phyloP scores from a whole-genome alignment of 2,797 vertebrate genomes.

The Sebastes itinus region DNA sequence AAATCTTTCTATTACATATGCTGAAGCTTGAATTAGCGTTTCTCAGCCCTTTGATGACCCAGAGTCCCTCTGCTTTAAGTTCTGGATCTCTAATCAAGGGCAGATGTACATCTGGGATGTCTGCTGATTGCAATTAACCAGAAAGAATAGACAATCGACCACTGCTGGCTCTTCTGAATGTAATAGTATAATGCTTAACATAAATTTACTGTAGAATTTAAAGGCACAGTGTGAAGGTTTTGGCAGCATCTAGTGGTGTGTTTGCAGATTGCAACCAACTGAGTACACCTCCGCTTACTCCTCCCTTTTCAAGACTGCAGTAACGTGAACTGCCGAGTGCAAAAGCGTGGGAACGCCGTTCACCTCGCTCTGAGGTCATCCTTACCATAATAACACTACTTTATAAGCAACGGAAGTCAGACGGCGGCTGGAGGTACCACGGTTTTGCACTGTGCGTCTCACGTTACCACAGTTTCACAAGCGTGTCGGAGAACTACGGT shows the following conservation, averaged over 20 bases:
- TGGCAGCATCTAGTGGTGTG: no score
- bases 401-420: fast-evolving
- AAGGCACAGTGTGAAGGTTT: no score
- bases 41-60: neutral
- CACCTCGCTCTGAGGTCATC: no score
- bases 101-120: slow-evolving; percentile 8
- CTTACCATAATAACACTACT: no score
- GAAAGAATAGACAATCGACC: neutral
- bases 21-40: slow-evolving; percentile 9
- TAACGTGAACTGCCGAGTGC: fast-evolving
- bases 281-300: fast-evolving
- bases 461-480: no score
- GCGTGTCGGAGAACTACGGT: no score
- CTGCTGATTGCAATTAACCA: slow-evolving; percentile 15
- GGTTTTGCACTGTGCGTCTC: no score
- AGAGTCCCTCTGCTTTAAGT: neutral
- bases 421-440: no score
- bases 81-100: neutral
- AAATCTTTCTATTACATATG: slow-evolving; percentile 4
- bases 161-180: neutral
- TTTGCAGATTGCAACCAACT: no score
- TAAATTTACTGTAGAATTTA: neutral
- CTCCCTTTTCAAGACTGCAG: no score
- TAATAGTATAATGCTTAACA: neutral
- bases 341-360: no score